These are phyloP conservation scores for Palloptera scutellata DNA, from an alignment of 2,888 invertebrate species.

Conservation along the genomic window DNA sequence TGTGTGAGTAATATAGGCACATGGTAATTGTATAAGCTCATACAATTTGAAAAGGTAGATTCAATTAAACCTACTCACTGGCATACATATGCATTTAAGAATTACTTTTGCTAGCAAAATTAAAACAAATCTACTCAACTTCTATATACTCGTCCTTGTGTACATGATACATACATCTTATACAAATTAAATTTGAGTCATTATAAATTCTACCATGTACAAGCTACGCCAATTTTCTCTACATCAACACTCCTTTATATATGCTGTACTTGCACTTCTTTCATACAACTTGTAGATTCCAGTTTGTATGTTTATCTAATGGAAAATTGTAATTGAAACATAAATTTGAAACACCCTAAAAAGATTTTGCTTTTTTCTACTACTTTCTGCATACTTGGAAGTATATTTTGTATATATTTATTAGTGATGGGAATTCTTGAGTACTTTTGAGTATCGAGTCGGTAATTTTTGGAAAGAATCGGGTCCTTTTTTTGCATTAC, in stretches of 20 bases:
- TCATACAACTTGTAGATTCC: neutral
- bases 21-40: too few species aligned
- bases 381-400: neutral
- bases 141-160: neutral
- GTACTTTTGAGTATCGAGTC: too few species aligned
- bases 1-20: too few species aligned
- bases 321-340: slow-evolving; percentile 1
- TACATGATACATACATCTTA: neutral
- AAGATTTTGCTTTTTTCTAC: neutral
- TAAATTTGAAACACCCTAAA: neutral
- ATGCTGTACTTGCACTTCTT: neutral
- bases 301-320: neutral
- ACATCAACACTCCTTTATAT: neutral
- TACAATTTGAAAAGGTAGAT: too few species aligned
- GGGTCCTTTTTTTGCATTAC: too few species aligned
- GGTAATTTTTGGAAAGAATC: too few species aligned
- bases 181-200: slow-evolving; percentile 3
- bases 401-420: neutral
- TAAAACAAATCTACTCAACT: neutral
- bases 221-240: neutral
- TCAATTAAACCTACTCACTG: too few species aligned
- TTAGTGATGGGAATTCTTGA: too few species aligned
- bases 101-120: too few species aligned
- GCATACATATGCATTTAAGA: too few species aligned
- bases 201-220: neutral